Base-by-base conservation (phyloP, 1,140 invertebrate genomes). In the Trialeurodes vaporariorum region DNA sequence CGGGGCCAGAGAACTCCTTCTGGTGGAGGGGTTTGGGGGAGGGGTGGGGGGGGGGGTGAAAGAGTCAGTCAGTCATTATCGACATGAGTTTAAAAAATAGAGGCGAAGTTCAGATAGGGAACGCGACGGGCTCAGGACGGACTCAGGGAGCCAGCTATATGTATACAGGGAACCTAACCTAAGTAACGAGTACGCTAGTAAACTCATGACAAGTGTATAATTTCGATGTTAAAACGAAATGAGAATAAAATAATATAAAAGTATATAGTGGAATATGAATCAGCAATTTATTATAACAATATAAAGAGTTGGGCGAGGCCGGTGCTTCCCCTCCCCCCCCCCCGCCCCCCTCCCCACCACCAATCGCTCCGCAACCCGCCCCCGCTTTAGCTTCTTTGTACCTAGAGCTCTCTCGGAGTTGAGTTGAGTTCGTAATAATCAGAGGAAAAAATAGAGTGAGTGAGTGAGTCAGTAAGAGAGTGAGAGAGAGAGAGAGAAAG, bases 181-280 rank as follows among this genome's bases (percentile, higher is more conserved):
- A 61, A 68, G 60, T 69, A 69, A 69, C 59, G 68, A 69, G 34
- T 49, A 49, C 34, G 34, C 34, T 49, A 59, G 49, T 25, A 59
- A 62, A 61, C 40, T 59, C 65, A 69, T 69, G 68, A 69, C 68
- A 69, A 69, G 68, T 69, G 68, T 69, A 69, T 69, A 69, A 69
- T 69, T 65, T 69, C 22, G 58, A 40, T 59, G 59, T 26, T 26
- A 21, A 62, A 59, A 63, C 27, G 62, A 61, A 69, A 69, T 64
- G 65, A 49, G 34, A 49, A 49, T 49, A 49, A 49, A 49, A 49
- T 49, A 49, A 49, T 69, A 69, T 69, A 59, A 59, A 66, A 69
- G 68, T 69, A 66, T 68, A 68, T 69, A 69, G 68, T 58, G 65
- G 65, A 66, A 69, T 69, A 69, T 69, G 68, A 69, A 59, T 69